A percentile compares a stretch with the other conserved stretches of the same genome.
Evolutionary conservation across 2,888 invertebrate genomes (phyloP).

Genomic region (Drosophila robusta): DNA sequence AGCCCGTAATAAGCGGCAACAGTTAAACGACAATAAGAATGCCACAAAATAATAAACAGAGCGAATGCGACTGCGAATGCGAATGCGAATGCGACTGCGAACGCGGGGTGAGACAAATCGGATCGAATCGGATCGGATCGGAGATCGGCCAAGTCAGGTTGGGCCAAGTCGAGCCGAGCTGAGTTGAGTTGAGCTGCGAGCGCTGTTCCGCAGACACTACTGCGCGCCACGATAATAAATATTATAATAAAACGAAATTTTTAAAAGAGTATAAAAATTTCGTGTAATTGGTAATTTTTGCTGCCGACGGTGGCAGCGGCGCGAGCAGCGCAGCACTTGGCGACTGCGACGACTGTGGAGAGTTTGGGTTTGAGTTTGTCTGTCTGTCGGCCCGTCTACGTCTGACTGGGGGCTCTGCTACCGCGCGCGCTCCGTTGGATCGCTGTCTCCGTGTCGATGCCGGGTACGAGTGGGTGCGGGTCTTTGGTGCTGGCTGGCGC

Average conservation of each 20-base stretch:
- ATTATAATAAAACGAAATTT: slow-evolving; percentile 85
- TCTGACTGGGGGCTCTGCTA: slow-evolving; percentile 37
- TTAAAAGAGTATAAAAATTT: slow-evolving; percentile 86
- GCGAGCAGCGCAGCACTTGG: slow-evolving; percentile 50
- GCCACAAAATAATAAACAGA: slow-evolving; percentile 69
- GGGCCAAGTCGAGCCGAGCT: slow-evolving; percentile 35
- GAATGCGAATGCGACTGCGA: slow-evolving; percentile 23
- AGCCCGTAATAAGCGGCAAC: slow-evolving; percentile 70
- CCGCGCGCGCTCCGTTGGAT: slow-evolving; percentile 36
- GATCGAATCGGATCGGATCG: slow-evolving; percentile 38
- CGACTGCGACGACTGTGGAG: slow-evolving; percentile 60
- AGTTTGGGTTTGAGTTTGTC: slow-evolving; percentile 46
- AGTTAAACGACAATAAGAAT: slow-evolving; percentile 81
- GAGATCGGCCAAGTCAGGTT: slow-evolving; percentile 45
- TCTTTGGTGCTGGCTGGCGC: slow-evolving; percentile 58
- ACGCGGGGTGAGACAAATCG: slow-evolving; percentile 26
- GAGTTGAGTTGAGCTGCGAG: slow-evolving; percentile 55
- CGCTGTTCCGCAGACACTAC: slow-evolving; percentile 84
- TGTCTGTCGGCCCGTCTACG: slow-evolving; percentile 6
- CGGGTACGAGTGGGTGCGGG: slow-evolving; percentile 42
- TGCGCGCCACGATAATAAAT: slow-evolving; percentile 85
- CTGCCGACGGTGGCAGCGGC: slow-evolving; percentile 67
- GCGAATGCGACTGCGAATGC: slow-evolving; percentile 32
- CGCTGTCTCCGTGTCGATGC: slow-evolving; percentile 48
- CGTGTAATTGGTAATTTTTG: slow-evolving; percentile 85